phyloP scores from a whole-genome alignment of 2,113 vertebrate genomes.

The Astur gentilis region DNA sequence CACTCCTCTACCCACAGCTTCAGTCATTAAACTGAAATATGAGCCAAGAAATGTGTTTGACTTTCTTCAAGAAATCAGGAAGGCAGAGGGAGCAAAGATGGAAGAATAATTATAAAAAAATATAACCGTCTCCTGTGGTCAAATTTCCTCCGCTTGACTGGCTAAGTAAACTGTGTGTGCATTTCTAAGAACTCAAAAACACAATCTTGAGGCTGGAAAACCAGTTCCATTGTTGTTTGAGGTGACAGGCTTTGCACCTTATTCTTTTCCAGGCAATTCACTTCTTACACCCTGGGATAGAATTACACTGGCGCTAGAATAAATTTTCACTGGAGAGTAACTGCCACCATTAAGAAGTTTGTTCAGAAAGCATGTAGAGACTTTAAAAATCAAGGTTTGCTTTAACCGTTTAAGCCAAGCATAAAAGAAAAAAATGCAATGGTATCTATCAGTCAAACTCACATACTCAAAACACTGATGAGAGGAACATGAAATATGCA shows the following conservation, averaged over 20 bases:
- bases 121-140: rapidly evolving
- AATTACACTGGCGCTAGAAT: not conserved
- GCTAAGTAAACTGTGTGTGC: not conserved
- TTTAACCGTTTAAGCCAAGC: not conserved
- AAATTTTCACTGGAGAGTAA: not conserved
- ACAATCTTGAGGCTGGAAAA: not conserved
- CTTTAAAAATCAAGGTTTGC: not conserved
- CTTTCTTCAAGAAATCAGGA: not conserved
- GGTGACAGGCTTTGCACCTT: not conserved
- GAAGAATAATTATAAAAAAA: not conserved
- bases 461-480: not conserved
- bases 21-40: not conserved
- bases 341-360: not conserved
- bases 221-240: not conserved
- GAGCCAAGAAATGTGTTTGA: not conserved
- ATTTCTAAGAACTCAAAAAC: not conserved
- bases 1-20: not conserved
- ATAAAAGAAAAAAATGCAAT: not conserved
- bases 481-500: not conserved
- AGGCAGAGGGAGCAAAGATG: not conserved
- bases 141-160: not conserved
- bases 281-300: not conserved
- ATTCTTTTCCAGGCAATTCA: not conserved
- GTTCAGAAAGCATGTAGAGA: not conserved
- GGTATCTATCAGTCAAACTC: not conserved